Percentiles rank a stretch among this genome's conserved stretches.
These are phyloP conservation scores for Pseudopipra pipra DNA, from an alignment of 2,113 vertebrate species.

Conservation along the genomic window DNA sequence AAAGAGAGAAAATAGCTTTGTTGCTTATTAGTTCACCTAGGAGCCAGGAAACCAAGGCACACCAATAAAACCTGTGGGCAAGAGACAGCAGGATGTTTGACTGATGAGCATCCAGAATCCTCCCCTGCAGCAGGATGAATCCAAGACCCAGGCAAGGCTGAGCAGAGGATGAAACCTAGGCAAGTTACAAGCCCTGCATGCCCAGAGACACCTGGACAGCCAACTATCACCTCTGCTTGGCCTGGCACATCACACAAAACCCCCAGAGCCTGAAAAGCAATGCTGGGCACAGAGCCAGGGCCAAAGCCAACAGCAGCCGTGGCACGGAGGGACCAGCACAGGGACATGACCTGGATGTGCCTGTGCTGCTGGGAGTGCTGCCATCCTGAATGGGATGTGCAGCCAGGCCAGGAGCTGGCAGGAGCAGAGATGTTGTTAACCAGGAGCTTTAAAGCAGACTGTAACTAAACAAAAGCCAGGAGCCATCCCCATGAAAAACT, in stretches of 20 bases:
- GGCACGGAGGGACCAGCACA: fast-evolving
- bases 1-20: background rate
- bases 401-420: background rate
- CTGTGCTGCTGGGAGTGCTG: background rate
- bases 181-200: fast-evolving
- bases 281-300: fast-evolving
- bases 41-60: background rate
- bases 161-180: background rate
- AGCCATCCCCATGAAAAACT: background rate
- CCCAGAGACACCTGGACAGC: background rate
- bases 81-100: background rate
- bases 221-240: background rate
- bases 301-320: background rate
- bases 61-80: background rate
- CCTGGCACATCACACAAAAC: background rate
- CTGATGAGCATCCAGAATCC: background rate
- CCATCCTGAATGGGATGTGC: background rate
- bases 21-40: background rate
- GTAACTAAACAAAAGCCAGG: background rate
- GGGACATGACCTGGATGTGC: background rate
- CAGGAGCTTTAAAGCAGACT: background rate
- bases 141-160: background rate
- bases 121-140: background rate
- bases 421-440: background rate
- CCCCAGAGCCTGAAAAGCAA: background rate